Evolutionary conservation across 2,797 vertebrate genomes (phyloP).

Genomic region (Remorina albescens): DNA sequence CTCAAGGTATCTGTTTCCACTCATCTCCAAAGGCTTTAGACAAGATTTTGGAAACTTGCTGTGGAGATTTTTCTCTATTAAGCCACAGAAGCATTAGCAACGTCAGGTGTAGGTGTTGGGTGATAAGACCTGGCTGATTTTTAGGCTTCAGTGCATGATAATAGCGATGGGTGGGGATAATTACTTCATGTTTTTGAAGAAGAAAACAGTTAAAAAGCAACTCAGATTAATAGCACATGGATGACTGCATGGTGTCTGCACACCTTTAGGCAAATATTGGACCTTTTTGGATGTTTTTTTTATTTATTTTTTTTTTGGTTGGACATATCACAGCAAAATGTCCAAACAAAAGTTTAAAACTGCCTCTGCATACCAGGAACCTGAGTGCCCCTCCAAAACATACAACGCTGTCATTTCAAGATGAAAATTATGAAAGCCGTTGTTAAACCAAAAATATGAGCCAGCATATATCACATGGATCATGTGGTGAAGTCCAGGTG

Average conservation of each 20-base stretch:
- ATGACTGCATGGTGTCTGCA: not conserved
- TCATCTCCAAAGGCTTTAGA: not conserved
- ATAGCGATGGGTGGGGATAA: too few species aligned
- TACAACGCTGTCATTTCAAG: not conserved
- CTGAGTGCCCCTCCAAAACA: not conserved
- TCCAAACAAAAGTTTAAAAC: not conserved
- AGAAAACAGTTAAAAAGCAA: not conserved
- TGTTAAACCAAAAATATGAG: slow-evolving; percentile 37
- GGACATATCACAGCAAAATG: not conserved
- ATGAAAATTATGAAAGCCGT: slow-evolving; percentile 4
- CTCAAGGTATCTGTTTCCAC: not conserved
- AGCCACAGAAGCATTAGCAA: not conserved
- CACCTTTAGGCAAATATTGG: not conserved
- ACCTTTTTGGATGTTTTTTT: not conserved
- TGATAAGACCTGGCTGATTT: slow-evolving; percentile 1
- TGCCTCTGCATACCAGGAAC: not conserved
- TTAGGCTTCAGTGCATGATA: not conserved
- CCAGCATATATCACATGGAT: slow-evolving; percentile 24
- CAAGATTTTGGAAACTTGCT: not conserved
- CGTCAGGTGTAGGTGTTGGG: not conserved
- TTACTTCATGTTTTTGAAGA: too few species aligned
- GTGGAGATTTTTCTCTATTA: slow-evolving; percentile 4
- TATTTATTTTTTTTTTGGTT: too few species aligned
- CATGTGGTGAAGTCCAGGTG: slow-evolving; percentile 33
- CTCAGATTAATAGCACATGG: not conserved